Percentiles rank a stretch among this genome's conserved stretches.
Evolutionary conservation across 2,113 vertebrate genomes (phyloP).

Genomic region (Leptodactylus fuscus): DNA sequence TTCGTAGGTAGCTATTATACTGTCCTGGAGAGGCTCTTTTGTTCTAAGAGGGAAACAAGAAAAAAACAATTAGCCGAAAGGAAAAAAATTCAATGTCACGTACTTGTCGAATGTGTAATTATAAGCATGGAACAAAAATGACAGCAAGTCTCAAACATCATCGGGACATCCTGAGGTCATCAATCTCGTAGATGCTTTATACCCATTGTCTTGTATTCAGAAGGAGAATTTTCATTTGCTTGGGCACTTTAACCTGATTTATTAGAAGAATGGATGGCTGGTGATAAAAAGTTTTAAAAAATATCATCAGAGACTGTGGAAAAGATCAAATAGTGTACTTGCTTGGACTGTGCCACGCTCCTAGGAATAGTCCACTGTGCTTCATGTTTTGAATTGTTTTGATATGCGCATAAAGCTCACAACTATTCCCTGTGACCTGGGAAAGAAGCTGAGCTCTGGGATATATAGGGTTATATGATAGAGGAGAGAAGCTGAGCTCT

Average conservation of each 20-base stretch:
- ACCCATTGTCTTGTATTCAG: constrained; percentile 5
- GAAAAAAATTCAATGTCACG: constrained; percentile 37
- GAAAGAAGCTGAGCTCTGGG: too few species aligned
- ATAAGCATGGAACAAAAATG: constrained; percentile 35
- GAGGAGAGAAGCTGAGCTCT: too few species aligned
- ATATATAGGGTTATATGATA: too few species aligned
- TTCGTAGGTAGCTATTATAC: constrained; percentile 95
- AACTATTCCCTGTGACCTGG: too few species aligned
- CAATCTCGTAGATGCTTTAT: background rate
- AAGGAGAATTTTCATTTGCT: constrained; percentile 18
- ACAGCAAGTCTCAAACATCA: background rate
- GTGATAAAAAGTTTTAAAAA: background rate
- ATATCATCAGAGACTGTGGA: background rate
- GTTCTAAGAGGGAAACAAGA: constrained; percentile 68
- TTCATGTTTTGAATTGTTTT: background rate
- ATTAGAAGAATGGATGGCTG: background rate
- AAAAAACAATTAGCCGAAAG: constrained; percentile 60
- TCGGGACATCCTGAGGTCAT: constrained; percentile 20
- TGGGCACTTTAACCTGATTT: background rate
- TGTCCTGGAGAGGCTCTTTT: constrained; percentile 94
- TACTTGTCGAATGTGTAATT: constrained; percentile 60
- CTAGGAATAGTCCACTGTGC: background rate
- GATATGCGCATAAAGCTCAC: too few species aligned
- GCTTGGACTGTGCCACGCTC: background rate
- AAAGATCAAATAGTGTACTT: background rate